Evolutionary conservation across 2,113 vertebrate species (phyloP).

Genomic region (Jacana jacana): DNA sequence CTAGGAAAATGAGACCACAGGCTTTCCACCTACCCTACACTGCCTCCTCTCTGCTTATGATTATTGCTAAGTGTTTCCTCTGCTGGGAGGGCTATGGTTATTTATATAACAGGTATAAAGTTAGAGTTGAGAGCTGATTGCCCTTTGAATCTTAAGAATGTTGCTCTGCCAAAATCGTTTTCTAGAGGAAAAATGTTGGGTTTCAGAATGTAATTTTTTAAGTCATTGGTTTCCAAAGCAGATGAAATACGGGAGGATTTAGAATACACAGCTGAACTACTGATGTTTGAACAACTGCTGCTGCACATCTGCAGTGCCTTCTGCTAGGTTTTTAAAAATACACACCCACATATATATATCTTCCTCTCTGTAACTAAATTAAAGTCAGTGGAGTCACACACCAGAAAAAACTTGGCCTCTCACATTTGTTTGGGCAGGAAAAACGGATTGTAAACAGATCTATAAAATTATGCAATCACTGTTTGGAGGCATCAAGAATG

Average conservation of each 20-base stretch:
- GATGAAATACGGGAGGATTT: not conserved
- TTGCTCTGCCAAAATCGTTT: not conserved
- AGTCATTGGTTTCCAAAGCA: not conserved
- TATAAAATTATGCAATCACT: constrained; percentile 20
- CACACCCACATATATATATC: not conserved
- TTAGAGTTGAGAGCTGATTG: not conserved
- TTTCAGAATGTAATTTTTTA: not conserved
- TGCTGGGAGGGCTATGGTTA: not conserved
- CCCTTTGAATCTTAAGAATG: not conserved
- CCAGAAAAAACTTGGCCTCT: not conserved
- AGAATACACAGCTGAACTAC: not conserved
- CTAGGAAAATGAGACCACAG: accelerated
- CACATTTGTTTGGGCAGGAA: constrained; percentile 15
- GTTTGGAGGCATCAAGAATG: not conserved
- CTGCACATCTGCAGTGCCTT: constrained; percentile 22
- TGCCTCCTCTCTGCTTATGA: not conserved
- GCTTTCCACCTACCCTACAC: not conserved
- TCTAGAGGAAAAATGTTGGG: not conserved
- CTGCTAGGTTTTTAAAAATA: constrained; percentile 26
- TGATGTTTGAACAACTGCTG: constrained; percentile 2
- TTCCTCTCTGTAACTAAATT: constrained; percentile 30
- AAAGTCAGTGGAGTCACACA: not conserved
- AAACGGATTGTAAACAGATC: constrained; percentile 32
- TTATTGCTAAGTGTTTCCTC: not conserved
- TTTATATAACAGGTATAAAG: not conserved